phyloP scores from a whole-genome alignment of 2,888 invertebrate species.

The Merodon equestris region DNA sequence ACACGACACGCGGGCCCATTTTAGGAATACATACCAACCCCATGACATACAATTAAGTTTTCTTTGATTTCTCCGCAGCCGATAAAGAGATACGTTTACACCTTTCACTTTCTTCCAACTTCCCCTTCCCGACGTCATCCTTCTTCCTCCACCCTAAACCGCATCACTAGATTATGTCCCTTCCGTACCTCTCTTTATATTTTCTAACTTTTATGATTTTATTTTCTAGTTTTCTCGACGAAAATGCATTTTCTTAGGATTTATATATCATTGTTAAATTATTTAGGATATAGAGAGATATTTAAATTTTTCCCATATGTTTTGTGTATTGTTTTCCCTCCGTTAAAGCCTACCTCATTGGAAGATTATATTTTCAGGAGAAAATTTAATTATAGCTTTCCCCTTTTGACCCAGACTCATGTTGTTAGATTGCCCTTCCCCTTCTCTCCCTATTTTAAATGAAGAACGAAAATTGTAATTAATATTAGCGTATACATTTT shows the following conservation, averaged over 20 bases:
- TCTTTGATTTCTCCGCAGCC: no score
- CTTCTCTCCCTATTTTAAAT: not conserved
- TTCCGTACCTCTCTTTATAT: slow-evolving; percentile 1
- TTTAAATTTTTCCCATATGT: slow-evolving; percentile 35
- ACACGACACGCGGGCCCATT: no score
- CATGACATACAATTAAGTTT: no score
- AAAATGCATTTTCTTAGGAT: slow-evolving; percentile 57
- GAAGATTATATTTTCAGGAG: slow-evolving; percentile 29
- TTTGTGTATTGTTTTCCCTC: slow-evolving; percentile 8
- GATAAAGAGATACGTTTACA: no score
- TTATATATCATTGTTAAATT: slow-evolving; percentile 53
- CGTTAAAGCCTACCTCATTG: slow-evolving; percentile 25
- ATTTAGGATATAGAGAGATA: slow-evolving; percentile 60
- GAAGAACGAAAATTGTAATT: slow-evolving; percentile 58
- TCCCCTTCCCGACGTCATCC: no score
- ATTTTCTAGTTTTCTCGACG: slow-evolving; percentile 43
- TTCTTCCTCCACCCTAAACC: no score
- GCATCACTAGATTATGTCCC: not conserved
- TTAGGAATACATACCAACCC: no score
- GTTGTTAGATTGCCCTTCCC: slow-evolving; percentile 30
- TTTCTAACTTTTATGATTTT: slow-evolving; percentile 26
- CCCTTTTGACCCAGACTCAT: slow-evolving; percentile 24
- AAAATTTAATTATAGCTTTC: slow-evolving; percentile 28
- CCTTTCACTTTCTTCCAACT: no score
- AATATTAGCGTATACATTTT: slow-evolving; percentile 67